Conservation (phyloP, 1,140 invertebrate genomes). For the Drosophila tropicalis region DNA sequence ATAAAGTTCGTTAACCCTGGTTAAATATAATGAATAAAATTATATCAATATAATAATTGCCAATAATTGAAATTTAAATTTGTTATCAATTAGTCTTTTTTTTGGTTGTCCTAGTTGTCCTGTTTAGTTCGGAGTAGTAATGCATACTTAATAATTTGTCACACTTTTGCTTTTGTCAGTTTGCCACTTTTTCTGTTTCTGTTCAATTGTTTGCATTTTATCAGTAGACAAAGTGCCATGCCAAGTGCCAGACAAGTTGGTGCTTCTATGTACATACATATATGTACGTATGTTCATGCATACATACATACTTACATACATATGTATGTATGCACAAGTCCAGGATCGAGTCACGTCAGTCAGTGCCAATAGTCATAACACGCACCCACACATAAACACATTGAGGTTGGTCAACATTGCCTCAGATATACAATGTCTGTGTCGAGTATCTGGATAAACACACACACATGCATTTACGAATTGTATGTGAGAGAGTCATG, state of each 20-base stretch:
- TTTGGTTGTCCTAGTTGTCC: no score
- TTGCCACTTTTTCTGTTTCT: conserved; percentile 46
- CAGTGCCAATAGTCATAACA: neutral
- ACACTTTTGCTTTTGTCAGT: conserved; percentile 45
- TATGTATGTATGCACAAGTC: neutral
- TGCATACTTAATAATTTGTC: conserved; percentile 65
- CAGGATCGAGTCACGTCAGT: conserved; percentile 29
- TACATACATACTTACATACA: no score
- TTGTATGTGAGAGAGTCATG: neutral
- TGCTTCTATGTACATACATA: conserved; percentile 1
- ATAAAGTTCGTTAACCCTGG: conserved; percentile 57
- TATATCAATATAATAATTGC: neutral
- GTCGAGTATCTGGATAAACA: neutral
- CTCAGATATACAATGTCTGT: neutral
- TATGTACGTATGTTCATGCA: no score
- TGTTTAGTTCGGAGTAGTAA: conserved; percentile 11
- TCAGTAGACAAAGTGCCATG: conserved; percentile 77
- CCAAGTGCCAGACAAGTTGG: conserved; percentile 51
- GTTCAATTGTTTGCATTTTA: conserved; percentile 61
- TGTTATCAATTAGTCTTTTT: neutral
- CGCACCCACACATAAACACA: conserved; percentile 15
- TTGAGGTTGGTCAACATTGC: conserved; percentile 55
- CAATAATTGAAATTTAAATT: conserved; percentile 11
- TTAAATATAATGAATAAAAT: neutral
- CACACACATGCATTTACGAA: neutral